Conservation (phyloP, 2,113 vertebrate genomes). For the Panurus biarmicus region DNA sequence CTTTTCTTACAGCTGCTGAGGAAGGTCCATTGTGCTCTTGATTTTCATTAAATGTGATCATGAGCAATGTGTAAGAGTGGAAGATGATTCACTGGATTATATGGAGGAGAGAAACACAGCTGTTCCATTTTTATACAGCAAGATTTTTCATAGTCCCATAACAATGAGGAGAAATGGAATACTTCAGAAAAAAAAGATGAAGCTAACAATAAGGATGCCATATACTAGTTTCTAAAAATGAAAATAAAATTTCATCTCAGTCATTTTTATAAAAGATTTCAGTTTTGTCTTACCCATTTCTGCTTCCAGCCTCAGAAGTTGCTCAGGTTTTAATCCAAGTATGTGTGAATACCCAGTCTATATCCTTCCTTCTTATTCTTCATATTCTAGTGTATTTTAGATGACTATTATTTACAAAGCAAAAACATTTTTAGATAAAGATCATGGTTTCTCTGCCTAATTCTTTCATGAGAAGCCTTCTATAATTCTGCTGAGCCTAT, state of each 20-base stretch:
- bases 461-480: background rate
- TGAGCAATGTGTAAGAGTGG: background rate
- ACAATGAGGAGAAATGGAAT: background rate
- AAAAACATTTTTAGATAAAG: background rate
- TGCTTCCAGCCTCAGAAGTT: background rate
- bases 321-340: background rate
- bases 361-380: background rate
- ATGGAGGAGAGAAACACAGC: background rate
- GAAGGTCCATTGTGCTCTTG: background rate
- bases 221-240: background rate
- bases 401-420: background rate
- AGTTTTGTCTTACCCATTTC: background rate
- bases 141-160: background rate
- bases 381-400: background rate
- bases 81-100: background rate
- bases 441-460: background rate
- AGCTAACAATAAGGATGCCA: background rate
- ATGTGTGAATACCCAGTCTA: background rate
- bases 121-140: background rate
- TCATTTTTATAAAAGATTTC: background rate
- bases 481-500: background rate
- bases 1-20: background rate
- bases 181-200: background rate
- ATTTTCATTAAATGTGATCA: background rate
- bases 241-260: background rate